phyloP scores from a whole-genome alignment of 2,797 vertebrate genomes.

The Lepus oiostolus region DNA sequence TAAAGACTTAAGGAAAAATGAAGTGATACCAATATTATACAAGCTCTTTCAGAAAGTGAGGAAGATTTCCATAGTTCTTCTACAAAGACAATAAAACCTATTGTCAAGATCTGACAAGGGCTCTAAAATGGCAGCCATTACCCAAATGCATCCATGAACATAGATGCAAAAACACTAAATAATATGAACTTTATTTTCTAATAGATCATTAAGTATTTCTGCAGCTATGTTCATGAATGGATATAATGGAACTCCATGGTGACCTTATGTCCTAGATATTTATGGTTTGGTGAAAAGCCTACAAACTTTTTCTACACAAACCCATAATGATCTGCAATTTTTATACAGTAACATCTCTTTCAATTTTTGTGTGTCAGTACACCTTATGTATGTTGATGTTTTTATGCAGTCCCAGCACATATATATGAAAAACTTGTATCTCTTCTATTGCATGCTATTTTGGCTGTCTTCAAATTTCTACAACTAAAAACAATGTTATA shows the following conservation, averaged over 20 bases:
- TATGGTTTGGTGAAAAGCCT: not conserved
- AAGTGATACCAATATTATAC: conserved; percentile 12
- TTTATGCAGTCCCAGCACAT: conserved; percentile 5
- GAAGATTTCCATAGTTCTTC: not conserved
- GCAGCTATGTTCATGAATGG: not conserved
- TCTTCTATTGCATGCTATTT: not conserved
- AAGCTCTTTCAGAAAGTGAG: conserved; percentile 4
- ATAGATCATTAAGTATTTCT: not conserved
- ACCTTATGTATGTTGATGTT: not conserved
- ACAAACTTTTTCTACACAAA: not conserved
- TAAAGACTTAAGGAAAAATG: not conserved
- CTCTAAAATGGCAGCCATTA: not conserved
- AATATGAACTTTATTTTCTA: not conserved
- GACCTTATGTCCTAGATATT: not conserved
- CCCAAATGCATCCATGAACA: not conserved
- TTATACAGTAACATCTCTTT: not conserved
- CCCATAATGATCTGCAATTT: not conserved
- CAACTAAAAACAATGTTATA: not conserved
- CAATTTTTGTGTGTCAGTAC: conserved; percentile 28
- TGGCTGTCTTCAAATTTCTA: not conserved
- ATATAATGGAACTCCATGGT: not conserved
- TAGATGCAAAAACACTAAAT: conserved; percentile 17
- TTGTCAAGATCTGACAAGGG: conserved; percentile 23
- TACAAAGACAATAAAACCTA: conserved; percentile 19
- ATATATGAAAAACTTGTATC: not conserved